Evolutionary conservation across 2,888 invertebrate species (phyloP).

Genomic region (Dione juno): DNA sequence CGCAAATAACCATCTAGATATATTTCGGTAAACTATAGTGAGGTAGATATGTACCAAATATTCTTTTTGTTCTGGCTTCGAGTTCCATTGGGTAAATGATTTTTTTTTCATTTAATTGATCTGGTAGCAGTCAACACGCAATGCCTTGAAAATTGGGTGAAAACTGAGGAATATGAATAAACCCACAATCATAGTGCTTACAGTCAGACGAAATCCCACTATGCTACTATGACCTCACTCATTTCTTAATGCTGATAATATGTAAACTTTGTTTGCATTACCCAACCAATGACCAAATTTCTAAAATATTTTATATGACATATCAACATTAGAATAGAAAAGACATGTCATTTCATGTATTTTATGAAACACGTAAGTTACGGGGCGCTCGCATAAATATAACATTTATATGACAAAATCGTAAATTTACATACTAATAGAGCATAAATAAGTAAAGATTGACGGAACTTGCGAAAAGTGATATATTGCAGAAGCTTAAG

Average conservation of each 20-base stretch:
- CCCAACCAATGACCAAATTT: neutral
- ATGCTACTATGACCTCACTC: neutral
- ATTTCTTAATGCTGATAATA: neutral
- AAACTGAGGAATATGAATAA: no score
- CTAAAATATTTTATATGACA: conserved; percentile 3
- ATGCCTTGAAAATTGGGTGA: no score
- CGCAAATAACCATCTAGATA: no score
- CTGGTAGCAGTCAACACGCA: no score
- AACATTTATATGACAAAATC: conserved; percentile 34
- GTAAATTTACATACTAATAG: conserved; percentile 38
- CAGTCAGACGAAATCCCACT: no score
- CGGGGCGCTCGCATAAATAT: conserved; percentile 28
- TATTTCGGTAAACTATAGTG: no score
- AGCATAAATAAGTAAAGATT: conserved; percentile 25
- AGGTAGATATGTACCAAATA: no score
- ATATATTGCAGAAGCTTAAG: conserved; percentile 12
- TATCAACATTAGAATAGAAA: conserved; percentile 15
- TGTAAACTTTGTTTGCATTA: neutral
- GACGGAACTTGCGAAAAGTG: conserved; percentile 27
- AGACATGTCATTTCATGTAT: conserved; percentile 6
- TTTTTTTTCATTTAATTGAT: no score
- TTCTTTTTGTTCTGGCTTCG: no score
- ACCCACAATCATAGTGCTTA: no score
- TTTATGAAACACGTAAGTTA: conserved; percentile 22
- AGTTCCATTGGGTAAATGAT: no score